These are phyloP conservation scores for Drosophila sordidula DNA, from an alignment of 2,888 invertebrate genomes.

Conservation along the genomic window DNA sequence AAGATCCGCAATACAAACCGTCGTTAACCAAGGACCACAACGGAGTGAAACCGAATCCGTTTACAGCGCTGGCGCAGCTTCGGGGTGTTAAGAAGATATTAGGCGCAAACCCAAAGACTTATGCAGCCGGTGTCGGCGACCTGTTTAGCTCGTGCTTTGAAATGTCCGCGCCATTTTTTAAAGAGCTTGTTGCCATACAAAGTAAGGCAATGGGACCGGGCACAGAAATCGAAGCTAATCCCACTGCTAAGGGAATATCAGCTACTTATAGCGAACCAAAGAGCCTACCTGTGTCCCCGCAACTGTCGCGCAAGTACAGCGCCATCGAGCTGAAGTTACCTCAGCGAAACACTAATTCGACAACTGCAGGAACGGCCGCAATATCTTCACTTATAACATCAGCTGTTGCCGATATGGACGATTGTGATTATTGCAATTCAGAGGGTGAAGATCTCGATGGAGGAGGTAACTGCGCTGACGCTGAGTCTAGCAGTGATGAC, in stretches of 20 bases:
- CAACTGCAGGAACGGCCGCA: slow-evolving; percentile 32
- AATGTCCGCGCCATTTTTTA: slow-evolving; percentile 89
- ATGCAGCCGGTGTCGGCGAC: slow-evolving; percentile 86
- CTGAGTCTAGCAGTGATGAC: slow-evolving; percentile 84
- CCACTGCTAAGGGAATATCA: slow-evolving; percentile 9
- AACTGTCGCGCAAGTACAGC: slow-evolving; percentile 84
- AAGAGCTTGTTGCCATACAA: slow-evolving; percentile 82
- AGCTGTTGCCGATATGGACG: slow-evolving; percentile 67
- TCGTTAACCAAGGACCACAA: slow-evolving; percentile 84
- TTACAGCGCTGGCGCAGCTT: slow-evolving; percentile 90
- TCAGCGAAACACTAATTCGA: slow-evolving; percentile 52
- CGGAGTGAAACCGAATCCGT: slow-evolving; percentile 88
- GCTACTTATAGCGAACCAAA: slow-evolving; percentile 83
- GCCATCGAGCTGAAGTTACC: slow-evolving; percentile 81
- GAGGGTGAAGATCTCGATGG: slow-evolving; percentile 83
- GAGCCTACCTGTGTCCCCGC: slow-evolving; percentile 87
- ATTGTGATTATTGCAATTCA: slow-evolving; percentile 77
- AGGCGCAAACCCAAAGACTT: slow-evolving; percentile 87
- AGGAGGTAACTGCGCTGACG: slow-evolving; percentile 84
- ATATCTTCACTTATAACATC: slow-evolving; percentile 34
- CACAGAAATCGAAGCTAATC: slow-evolving; percentile 10
- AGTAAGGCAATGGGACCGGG: slow-evolving; percentile 55
- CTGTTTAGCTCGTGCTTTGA: slow-evolving; percentile 92
- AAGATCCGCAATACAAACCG: slow-evolving; percentile 93
- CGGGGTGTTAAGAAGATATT: slow-evolving; percentile 93